A percentile compares a stretch with the other conserved stretches of the same genome.
Evolutionary conservation across 2,113 vertebrate genomes (phyloP).

Genomic region (Stomatorhinus ivindoensis): DNA sequence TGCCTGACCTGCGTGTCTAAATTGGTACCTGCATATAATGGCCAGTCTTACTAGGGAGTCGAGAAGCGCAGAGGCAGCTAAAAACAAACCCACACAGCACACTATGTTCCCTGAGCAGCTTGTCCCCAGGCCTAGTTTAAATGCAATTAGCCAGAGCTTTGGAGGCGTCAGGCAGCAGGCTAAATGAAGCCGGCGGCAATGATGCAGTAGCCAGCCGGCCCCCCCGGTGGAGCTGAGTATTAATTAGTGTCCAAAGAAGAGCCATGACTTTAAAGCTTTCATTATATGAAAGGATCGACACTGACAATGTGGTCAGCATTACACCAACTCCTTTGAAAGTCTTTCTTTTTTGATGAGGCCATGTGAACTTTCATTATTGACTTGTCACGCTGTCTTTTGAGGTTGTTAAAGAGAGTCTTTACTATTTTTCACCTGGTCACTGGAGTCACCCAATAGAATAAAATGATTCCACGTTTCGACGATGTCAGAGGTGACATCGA

Average conservation of each 20-base stretch:
- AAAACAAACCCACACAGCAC: constrained; percentile 39
- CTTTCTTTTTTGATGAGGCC: not conserved
- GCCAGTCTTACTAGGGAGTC: constrained; percentile 17
- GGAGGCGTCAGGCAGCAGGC: constrained; percentile 48
- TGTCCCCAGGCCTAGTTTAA: constrained; percentile 54
- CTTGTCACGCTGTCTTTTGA: not conserved
- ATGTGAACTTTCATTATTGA: not conserved
- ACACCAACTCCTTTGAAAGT: not conserved
- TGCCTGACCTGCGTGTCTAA: constrained; percentile 39
- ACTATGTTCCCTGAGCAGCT: constrained; percentile 41
- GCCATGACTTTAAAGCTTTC: constrained; percentile 36
- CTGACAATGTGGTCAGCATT: not conserved
- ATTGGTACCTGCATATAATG: constrained; percentile 40
- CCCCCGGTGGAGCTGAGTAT: constrained; percentile 53
- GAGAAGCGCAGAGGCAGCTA: not conserved
- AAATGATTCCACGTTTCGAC: not conserved
- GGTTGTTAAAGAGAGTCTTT: not conserved
- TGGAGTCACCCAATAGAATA: not conserved
- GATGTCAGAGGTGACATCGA: not conserved
- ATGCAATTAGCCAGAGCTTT: constrained; percentile 57
- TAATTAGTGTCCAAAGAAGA: constrained; percentile 60
- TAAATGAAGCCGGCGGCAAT: constrained; percentile 59
- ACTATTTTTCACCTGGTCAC: not conserved
- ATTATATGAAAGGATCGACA: not conserved
- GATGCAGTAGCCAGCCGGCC: constrained; percentile 46